A percentile compares a stretch with the other conserved stretches of the same genome.
Evolutionary conservation across 2,888 invertebrate species (phyloP).

Genomic region (Thera britannica): DNA sequence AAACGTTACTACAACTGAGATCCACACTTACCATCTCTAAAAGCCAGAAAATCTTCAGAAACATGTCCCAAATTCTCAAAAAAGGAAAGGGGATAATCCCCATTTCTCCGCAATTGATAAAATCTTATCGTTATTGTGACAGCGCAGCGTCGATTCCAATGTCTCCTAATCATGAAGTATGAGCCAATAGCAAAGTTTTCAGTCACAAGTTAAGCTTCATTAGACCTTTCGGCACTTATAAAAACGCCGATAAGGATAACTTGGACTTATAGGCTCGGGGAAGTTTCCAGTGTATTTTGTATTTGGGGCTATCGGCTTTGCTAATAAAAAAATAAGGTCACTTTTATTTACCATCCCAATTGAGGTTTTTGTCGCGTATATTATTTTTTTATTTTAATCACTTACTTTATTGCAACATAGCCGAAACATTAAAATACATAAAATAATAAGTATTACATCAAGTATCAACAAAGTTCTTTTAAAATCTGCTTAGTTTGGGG

Average conservation of each 20-base stretch:
- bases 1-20: slow-evolving; percentile 1
- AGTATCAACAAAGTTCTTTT: no score
- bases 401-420: no score
- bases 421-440: no score
- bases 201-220: slow-evolving; percentile 56
- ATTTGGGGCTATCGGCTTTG: slow-evolving; percentile 36
- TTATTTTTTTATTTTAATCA: no score
- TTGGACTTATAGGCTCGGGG: slow-evolving; percentile 50
- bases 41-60: slow-evolving; percentile 24
- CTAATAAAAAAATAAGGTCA: neutral
- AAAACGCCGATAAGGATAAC: slow-evolving; percentile 60
- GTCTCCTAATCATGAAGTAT: slow-evolving; percentile 59
- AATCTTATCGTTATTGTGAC: slow-evolving; percentile 62
- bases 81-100: slow-evolving; percentile 35
- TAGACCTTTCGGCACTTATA: slow-evolving; percentile 52
- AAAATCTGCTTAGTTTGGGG: no score
- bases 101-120: slow-evolving; percentile 54
- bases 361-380: no score
- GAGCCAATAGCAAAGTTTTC: slow-evolving; percentile 56
- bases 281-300: slow-evolving; percentile 39
- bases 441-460: no score
- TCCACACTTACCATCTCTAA: slow-evolving; percentile 4
- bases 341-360: no score
- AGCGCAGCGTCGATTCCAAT: slow-evolving; percentile 50
- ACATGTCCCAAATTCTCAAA: slow-evolving; percentile 14